Percentiles rank a stretch among this genome's conserved stretches.
These are phyloP conservation scores for Brachyhypopomus gauderio DNA, from an alignment of 2,113 vertebrate genomes.

Conservation along the genomic window DNA sequence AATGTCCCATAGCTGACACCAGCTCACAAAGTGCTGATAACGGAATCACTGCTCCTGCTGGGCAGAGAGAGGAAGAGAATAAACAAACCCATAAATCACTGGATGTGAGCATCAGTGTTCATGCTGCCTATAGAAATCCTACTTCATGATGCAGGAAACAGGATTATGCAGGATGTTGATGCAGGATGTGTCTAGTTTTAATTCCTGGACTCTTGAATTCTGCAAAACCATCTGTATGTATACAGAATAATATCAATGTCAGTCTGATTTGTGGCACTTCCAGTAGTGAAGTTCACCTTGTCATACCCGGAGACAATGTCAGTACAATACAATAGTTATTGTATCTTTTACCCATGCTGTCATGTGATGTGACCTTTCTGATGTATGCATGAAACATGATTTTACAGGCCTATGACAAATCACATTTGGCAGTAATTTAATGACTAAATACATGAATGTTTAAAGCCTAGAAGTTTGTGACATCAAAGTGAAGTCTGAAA, in stretches of 20 bases:
- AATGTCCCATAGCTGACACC: slow-evolving; percentile 34
- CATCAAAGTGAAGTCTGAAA: too few species aligned
- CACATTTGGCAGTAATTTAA: too few species aligned
- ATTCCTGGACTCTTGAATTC: background rate
- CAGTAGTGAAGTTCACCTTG: background rate
- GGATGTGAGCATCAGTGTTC: slow-evolving; percentile 10
- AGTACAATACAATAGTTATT: too few species aligned
- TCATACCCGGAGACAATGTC: background rate
- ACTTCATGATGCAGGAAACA: background rate
- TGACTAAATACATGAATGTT: too few species aligned
- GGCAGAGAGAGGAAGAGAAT: slow-evolving; percentile 20
- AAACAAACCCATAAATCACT: slow-evolving; percentile 38
- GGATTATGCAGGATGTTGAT: too few species aligned
- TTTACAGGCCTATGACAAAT: too few species aligned
- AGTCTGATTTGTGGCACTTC: background rate
- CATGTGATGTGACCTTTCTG: background rate
- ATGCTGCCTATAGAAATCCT: slow-evolving; percentile 1
- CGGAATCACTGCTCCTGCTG: slow-evolving; percentile 30
- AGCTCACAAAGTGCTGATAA: slow-evolving; percentile 34
- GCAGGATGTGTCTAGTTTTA: too few species aligned
- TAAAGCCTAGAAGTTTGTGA: too few species aligned
- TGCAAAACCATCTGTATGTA: background rate
- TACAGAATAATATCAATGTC: background rate
- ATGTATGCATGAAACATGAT: background rate
- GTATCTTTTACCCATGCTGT: background rate